These are phyloP conservation scores for Palythoa heliodiscus DNA, from an alignment of 92 coral and sea anemone genomes.

Conservation along the genomic window DNA sequence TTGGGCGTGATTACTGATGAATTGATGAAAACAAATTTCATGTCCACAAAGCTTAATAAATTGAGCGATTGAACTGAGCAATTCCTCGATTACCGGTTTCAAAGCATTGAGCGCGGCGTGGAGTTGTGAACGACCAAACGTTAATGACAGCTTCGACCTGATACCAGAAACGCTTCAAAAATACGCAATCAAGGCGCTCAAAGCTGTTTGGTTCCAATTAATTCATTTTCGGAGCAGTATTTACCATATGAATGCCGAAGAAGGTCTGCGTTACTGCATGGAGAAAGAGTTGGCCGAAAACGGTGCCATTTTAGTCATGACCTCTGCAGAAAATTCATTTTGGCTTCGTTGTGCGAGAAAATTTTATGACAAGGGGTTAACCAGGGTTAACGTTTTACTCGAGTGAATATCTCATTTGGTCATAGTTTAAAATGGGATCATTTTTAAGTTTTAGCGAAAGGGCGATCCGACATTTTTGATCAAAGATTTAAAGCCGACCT, in stretches of 20 bases:
- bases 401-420: constrained; percentile 19
- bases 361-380: constrained; percentile 14
- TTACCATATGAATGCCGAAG: constrained; percentile 32
- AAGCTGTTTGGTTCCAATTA: neutral
- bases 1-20: constrained; percentile 6
- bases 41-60: constrained; percentile 1
- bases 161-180: constrained; percentile 8
- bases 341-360: constrained; percentile 10
- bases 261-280: constrained; percentile 22
- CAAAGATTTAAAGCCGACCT: too few relatives aligned
- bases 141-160: constrained; percentile 3
- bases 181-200: neutral
- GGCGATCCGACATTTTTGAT: too few relatives aligned
- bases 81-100: neutral
- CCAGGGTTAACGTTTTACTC: constrained; percentile 26
- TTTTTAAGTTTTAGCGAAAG: too few relatives aligned
- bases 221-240: constrained; percentile 27
- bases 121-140: neutral
- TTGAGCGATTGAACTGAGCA: constrained; percentile 22
- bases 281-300: constrained; percentile 17
- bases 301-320: constrained; percentile 4
- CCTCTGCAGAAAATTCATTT: constrained; percentile 11
- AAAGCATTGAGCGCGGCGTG: neutral
- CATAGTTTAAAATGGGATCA: too few relatives aligned
- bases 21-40: neutral